These are phyloP conservation scores for Hippopotamyrus pictus DNA, from an alignment of 2,797 vertebrate species.

Conservation along the genomic window DNA sequence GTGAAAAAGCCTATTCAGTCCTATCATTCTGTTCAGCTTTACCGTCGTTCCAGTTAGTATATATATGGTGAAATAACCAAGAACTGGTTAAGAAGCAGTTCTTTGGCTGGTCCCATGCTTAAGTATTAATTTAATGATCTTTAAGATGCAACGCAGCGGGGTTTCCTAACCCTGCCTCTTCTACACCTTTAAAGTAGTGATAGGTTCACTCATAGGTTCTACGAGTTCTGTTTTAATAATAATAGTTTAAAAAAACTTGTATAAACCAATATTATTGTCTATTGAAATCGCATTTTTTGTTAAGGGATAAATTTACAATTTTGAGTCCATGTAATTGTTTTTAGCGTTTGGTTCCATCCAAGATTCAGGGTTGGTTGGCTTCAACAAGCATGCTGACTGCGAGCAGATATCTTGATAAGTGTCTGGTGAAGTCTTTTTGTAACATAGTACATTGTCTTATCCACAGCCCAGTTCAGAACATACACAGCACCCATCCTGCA, in stretches of 20 bases:
- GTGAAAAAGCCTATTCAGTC: not conserved
- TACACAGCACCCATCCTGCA: not conserved
- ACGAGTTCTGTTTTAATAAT: not conserved
- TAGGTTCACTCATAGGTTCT: not conserved
- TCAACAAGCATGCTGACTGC: conserved; percentile 21
- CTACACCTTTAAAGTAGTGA: not conserved
- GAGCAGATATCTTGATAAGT: not conserved
- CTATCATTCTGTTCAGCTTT: not conserved
- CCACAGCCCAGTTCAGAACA: conserved; percentile 17
- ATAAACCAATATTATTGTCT: not conserved
- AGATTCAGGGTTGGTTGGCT: not conserved
- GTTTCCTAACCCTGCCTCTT: not conserved
- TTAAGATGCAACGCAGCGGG: not conserved
- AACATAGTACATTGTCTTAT: not conserved
- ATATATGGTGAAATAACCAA: not conserved
- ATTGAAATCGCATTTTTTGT: not conserved
- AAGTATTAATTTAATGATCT: not conserved
- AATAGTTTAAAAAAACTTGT: not conserved
- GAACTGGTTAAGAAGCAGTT: not conserved
- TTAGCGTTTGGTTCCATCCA: not conserved
- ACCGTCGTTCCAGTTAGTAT: not conserved
- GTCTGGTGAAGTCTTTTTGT: not conserved
- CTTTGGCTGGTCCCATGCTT: not conserved
- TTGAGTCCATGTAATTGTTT: not conserved
- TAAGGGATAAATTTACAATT: not conserved